Evolutionary conservation across 2,113 vertebrate genomes (phyloP).

Genomic region (Cebidichthys violaceus): DNA sequence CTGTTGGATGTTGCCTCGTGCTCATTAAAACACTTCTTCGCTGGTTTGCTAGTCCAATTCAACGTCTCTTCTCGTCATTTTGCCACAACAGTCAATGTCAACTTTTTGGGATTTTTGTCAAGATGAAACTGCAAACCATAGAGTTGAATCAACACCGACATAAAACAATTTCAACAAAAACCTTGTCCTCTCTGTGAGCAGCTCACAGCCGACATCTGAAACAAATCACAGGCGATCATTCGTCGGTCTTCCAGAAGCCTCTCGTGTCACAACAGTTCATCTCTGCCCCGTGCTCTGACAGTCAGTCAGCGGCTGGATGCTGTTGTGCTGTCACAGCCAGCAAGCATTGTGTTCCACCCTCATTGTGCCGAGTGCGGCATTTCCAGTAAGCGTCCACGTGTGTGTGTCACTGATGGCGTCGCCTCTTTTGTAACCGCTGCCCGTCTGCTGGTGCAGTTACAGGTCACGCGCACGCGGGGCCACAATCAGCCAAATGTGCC

Average conservation of each 20-base stretch:
- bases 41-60: no score
- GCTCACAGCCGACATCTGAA: constrained; percentile 46
- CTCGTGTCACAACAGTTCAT: constrained; percentile 53
- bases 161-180: no score
- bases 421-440: constrained; percentile 38
- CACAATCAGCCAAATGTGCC: constrained; percentile 70
- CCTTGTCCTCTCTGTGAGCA: neutral
- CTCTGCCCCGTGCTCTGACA: constrained; percentile 33
- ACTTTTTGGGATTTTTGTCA: no score
- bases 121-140: no score
- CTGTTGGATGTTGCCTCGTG: no score
- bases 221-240: constrained; percentile 42
- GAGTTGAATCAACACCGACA: no score
- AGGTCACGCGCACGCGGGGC: constrained; percentile 65
- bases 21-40: no score
- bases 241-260: constrained; percentile 32
- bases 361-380: constrained; percentile 56
- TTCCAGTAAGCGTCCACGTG: constrained; percentile 60
- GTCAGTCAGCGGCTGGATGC: constrained; percentile 35
- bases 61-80: no score
- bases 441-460: constrained; percentile 57
- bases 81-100: no score
- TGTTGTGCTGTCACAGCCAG: constrained; percentile 49
- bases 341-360: constrained; percentile 55
- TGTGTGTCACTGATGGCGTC: constrained; percentile 58